These are phyloP conservation scores for Elgaria multicarinata DNA, from an alignment of 2,113 vertebrate genomes.

Conservation along the genomic window DNA sequence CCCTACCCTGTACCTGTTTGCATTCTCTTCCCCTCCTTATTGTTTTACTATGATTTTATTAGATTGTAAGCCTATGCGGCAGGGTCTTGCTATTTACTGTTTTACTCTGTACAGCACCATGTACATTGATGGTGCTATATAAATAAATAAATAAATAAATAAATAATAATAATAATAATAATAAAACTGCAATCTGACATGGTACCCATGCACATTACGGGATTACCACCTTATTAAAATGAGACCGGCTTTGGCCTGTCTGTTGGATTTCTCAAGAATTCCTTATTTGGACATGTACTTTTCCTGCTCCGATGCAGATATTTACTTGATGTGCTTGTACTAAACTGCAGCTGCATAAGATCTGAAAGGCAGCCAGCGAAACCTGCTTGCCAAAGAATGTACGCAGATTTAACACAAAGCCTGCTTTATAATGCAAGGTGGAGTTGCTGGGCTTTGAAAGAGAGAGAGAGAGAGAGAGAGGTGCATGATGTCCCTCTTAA, in stretches of 20 bases:
- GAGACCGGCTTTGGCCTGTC: neutral
- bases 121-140: too few species aligned
- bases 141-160: too few species aligned
- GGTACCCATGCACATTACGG: neutral
- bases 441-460: neutral
- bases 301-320: conserved; percentile 2
- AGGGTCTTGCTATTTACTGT: too few species aligned
- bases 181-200: too few species aligned
- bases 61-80: too few species aligned
- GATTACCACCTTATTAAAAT: neutral
- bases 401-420: conserved; percentile 38
- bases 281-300: conserved; percentile 70
- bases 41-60: too few species aligned
- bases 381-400: conserved; percentile 62
- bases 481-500: neutral
- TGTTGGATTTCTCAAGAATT: neutral
- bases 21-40: too few species aligned
- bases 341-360: neutral
- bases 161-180: too few species aligned
- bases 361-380: conserved; percentile 46
- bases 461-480: neutral
- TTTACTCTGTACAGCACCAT: too few species aligned
- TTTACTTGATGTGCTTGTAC: conserved; percentile 21
- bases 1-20: too few species aligned
- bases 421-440: neutral